These are phyloP conservation scores for Syngnathoides biaculeatus DNA, from an alignment of 2,113 vertebrate species.

Conservation along the genomic window DNA sequence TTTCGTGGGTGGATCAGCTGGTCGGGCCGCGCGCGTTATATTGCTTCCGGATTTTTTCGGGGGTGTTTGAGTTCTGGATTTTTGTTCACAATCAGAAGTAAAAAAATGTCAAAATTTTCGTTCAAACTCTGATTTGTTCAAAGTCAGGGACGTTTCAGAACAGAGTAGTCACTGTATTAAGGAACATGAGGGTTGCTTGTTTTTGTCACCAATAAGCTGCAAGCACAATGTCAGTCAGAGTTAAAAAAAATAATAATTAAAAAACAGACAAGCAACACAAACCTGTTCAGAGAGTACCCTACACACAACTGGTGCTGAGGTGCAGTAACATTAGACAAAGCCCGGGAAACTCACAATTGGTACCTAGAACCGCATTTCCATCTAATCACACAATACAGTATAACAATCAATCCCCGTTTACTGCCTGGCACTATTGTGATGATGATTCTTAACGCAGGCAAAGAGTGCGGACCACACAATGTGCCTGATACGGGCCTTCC, in stretches of 20 bases:
- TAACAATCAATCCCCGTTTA: conserved; percentile 43
- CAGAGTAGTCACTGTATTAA: too few relatives aligned
- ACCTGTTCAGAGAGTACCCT: neutral
- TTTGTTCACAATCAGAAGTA: too few relatives aligned
- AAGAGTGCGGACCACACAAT: conserved; percentile 18
- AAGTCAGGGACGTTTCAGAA: too few relatives aligned
- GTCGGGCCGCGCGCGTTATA: too few relatives aligned
- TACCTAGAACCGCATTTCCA: conserved; percentile 29
- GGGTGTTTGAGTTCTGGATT: too few relatives aligned
- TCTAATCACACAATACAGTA: conserved; percentile 28
- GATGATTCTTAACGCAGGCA: conserved; percentile 28
- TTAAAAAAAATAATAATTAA: conserved; percentile 12
- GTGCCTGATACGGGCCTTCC: conserved; percentile 40
- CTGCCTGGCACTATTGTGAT: conserved; percentile 34
- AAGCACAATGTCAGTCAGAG: conserved; percentile 9
- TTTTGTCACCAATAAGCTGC: neutral
- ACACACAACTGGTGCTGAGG: neutral
- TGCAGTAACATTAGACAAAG: neutral
- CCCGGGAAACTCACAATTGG: neutral
- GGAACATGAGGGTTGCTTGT: neutral
- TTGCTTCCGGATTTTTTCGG: too few relatives aligned
- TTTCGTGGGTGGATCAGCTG: too few relatives aligned
- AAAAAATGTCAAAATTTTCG: too few relatives aligned
- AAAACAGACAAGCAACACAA: conserved; percentile 11
- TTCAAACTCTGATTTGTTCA: too few relatives aligned